Evolutionary conservation across 37 sponge, comb jelly and placozoan species (phyloP), one percentile per base, ranked within the genome.

Genomic region (Crambe crambe): DNA sequence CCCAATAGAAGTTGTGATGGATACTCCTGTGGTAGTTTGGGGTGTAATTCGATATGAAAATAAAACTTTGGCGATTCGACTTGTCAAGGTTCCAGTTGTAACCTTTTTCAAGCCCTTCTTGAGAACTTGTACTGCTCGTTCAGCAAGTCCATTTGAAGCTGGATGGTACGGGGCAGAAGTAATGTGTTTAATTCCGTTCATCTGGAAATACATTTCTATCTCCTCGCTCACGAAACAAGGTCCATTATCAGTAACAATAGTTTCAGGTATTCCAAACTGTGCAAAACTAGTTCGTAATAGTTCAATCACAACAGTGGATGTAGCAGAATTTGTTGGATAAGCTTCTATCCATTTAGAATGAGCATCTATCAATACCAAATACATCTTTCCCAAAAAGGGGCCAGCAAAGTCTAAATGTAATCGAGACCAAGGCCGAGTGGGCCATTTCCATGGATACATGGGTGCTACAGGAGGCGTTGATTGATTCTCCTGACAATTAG

Each of bases 1-100:
- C 72, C 72, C 29, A 71, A 18, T 27, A 80, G 21, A 58, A 80
- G 42, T 22, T 70, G 61, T 22, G 61, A 56, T 23, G 72, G 81
- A 40, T 3, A 56, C 31, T 3, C 35, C 57, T 2, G 80, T 79
- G n/a, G 69, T 79, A 8, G 6, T 26, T 12, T 66, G 68, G 37
- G 80, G 37, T 10, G 69, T 66, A 10, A 25, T 42, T 22, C 70
- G 30, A 66, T 79, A 56, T 3, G 72, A n/a, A 0, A 71, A 40
- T 21, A 80, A 36, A 6, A 80, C 34, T 10, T 47, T 47, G 51
- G 6, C 12, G 10, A 47, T 15, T 47, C 12, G 51, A 47, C 12
- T 6, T 6, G 6, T 47, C 10, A 47, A 47, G 6, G 51, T 15
- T 47, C 10, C 51, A 47, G 6, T 47, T 47, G 51, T 15, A 39